Evolutionary conservation across 2,797 vertebrate genomes (phyloP).

Genomic region (Catamblyrhynchus diadema): DNA sequence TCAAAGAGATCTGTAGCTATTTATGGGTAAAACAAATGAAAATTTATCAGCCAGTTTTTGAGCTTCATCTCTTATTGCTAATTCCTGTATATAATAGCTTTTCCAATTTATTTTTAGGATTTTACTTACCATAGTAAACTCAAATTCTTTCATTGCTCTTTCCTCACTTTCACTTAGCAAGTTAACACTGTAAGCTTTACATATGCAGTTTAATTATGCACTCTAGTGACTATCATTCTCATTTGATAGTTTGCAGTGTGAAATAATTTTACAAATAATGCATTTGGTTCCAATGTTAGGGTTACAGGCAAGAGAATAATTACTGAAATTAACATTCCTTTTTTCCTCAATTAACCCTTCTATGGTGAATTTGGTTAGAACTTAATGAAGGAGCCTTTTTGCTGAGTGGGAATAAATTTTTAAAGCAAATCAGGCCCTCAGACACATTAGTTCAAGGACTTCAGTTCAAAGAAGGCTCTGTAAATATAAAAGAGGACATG

Average conservation of each 20-base stretch:
- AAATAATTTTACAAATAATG: conserved; percentile 28
- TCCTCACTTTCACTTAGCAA: neutral
- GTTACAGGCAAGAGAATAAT: neutral
- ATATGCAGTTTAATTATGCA: neutral
- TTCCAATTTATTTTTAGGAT: conserved; percentile 32
- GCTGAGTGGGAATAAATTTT: neutral
- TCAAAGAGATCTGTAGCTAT: neutral
- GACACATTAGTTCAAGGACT: neutral
- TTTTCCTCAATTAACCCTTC: neutral
- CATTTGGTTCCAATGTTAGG: neutral
- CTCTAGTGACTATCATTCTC: neutral
- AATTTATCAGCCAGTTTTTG: neutral
- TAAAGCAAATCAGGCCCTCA: neutral
- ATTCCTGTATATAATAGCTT: neutral
- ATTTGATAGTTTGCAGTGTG: conserved; percentile 8
- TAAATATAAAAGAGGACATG: neutral
- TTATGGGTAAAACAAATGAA: neutral
- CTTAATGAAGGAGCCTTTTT: neutral
- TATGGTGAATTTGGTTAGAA: neutral
- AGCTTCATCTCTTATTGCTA: neutral
- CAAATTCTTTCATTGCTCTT: neutral
- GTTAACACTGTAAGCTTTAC: neutral
- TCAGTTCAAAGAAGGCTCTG: neutral
- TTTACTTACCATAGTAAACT: neutral
- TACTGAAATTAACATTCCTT: neutral